phyloP scores from a whole-genome alignment of 2,888 invertebrate species.

The Epistrophe grossulariae region DNA sequence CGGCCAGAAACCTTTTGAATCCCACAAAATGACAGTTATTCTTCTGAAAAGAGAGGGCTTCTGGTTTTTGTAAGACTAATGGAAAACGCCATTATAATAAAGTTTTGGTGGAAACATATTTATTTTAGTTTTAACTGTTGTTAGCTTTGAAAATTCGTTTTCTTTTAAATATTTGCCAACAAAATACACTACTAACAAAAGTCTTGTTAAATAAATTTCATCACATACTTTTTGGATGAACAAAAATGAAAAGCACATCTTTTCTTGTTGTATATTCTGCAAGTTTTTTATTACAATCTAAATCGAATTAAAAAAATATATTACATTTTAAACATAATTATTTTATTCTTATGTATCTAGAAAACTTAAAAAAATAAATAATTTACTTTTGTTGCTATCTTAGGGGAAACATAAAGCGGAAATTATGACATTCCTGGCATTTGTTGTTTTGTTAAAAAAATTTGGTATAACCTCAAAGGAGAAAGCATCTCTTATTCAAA shows the following conservation, averaged over 20 bases:
- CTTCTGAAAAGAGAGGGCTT: no score
- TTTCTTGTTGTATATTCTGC: not conserved
- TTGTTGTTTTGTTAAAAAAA: not conserved
- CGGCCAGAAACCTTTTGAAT: no score
- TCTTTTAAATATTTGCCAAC: no score
- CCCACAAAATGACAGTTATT: no score
- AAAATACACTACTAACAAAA: slow-evolving; percentile 10
- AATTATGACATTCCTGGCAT: slow-evolving; percentile 8
- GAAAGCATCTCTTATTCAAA: not conserved
- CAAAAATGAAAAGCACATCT: not conserved
- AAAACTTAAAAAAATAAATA: slow-evolving; percentile 52
- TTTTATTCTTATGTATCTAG: slow-evolving; percentile 32
- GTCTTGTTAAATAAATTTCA: not conserved
- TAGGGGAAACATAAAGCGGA: not conserved
- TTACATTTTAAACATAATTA: not conserved
- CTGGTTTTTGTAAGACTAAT: no score
- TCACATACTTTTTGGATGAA: slow-evolving; percentile 49
- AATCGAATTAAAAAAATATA: not conserved
- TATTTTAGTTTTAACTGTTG: no score
- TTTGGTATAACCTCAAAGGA: slow-evolving; percentile 37
- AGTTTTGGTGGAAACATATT: no score
- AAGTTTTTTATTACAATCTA: not conserved
- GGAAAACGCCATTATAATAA: no score
- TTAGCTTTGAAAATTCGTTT: no score
- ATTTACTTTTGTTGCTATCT: slow-evolving; percentile 38